Evolutionary conservation across 2,797 vertebrate genomes (phyloP), one percentile per base, ranked within the genome.

Genomic region (Gymnodraco acuticeps): DNA sequence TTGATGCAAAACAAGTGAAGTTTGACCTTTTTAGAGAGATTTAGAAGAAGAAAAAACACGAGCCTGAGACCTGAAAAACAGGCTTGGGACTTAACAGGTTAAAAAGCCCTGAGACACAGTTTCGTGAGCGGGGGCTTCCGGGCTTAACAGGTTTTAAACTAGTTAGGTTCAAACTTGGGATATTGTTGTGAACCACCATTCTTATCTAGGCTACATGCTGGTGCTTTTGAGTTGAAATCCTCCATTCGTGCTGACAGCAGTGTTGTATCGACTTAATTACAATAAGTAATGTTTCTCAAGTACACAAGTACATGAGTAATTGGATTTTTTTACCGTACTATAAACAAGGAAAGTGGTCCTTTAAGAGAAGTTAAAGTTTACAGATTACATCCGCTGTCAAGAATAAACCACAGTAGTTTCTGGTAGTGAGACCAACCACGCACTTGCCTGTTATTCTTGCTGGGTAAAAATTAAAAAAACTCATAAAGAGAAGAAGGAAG

Each of bases 341-440:
- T 6, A 53, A 20, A 12, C 43, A 33, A 33, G 33, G 33, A 33
- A 52, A 45, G 31, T 52, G 46, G 20, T 51, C 33, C 60, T 58
- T 61, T 3, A 8, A 33, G 33, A 33, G 23, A 33, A 8, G 33
- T 33, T 33, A 67, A 59, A 13, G 4, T 15, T n/a, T 12, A 50
- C 19, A 52, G 11, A 52, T 45, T 2, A 16, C 17, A 51, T 20
- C 8, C 41, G 14, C 2, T n/a, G 42, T 13, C 14, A 43, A 73
- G 55, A 69, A 54, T 33, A 48, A 51, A 54, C 10, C 20, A 56
- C 41, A 41, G n/a, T 16, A 48, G 15, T 41, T 64, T 54, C 20
- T 46, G 11, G 13, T 13, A n/a, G 10, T 23, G 50, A 19, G 33
- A 33, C 17, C 10, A 1, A 33, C 17, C 10, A 1, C 13, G 43